phyloP scores from a whole-genome alignment of 2,113 vertebrate species.

The Tachuris rubrigastra region DNA sequence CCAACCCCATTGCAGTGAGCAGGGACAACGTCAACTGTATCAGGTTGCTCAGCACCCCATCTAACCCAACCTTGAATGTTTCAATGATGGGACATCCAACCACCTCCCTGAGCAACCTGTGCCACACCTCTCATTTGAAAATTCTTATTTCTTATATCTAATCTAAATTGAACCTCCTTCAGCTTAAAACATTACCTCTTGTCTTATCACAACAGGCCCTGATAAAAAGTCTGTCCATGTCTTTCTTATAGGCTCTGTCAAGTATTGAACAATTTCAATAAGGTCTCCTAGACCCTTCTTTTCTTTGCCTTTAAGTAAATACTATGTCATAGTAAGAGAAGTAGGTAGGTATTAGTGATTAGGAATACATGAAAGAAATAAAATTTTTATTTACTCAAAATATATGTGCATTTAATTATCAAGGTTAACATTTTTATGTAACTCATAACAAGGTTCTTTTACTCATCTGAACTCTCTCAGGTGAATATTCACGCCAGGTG shows the following conservation, averaged over 20 bases:
- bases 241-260: not conserved
- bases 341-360: not conserved
- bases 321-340: not conserved
- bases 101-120: not conserved
- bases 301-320: not conserved
- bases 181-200: not conserved
- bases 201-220: not conserved
- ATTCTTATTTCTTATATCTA: not conserved
- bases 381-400: not conserved
- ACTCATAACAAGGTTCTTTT: not conserved
- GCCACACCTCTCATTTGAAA: not conserved
- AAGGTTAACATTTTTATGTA: not conserved
- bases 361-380: not conserved
- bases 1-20: not conserved
- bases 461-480: not conserved
- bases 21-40: not conserved
- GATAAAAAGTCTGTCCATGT: not conserved
- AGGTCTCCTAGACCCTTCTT: not conserved
- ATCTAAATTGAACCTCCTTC: not conserved
- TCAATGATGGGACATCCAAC: too few relatives aligned
- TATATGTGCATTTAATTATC: not conserved
- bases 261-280: not conserved
- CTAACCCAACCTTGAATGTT: not conserved
- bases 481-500: conserved; percentile 40
- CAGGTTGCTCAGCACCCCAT: not conserved